Evolutionary conservation across 2,888 invertebrate species (phyloP).

Genomic region (Drosophila paranaensis): DNA sequence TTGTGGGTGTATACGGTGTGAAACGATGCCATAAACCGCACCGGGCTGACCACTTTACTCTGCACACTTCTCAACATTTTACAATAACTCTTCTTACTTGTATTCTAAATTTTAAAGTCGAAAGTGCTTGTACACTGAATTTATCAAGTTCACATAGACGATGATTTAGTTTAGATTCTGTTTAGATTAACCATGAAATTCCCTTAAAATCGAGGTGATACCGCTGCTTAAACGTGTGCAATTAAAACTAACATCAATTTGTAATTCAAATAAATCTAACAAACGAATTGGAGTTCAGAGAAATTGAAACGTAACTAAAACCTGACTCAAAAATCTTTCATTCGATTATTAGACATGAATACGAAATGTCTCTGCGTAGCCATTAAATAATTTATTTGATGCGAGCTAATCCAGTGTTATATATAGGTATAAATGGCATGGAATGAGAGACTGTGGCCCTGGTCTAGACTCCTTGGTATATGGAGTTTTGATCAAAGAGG

Average conservation of each 20-base stretch:
- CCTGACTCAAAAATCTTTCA: background rate
- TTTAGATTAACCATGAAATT: conserved; percentile 1
- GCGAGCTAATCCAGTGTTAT: too few relatives aligned
- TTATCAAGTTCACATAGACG: conserved; percentile 1
- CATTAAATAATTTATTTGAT: background rate
- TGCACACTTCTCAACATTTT: conserved; percentile 20
- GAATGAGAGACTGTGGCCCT: too few relatives aligned
- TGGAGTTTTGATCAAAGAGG: too few relatives aligned
- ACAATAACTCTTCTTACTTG: background rate
- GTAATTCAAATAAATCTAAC: background rate
- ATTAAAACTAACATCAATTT: background rate
- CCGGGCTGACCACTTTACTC: background rate
- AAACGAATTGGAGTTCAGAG: background rate
- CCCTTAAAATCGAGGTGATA: background rate
- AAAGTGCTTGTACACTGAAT: conserved; percentile 18
- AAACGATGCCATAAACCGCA: conserved; percentile 35
- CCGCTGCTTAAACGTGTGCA: background rate
- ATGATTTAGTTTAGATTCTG: background rate
- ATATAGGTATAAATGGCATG: too few relatives aligned
- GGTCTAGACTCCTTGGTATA: too few relatives aligned
- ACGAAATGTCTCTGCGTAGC: background rate
- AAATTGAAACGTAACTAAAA: background rate
- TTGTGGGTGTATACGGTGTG: conserved; percentile 10
- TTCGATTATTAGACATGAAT: background rate
- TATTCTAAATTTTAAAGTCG: background rate